A percentile compares a stretch with the other conserved stretches of the same genome.
These are phyloP conservation scores for Holothuria leucospilota DNA, from an alignment of 53 echinoderm and acorn worm genomes.

Conservation along the genomic window DNA sequence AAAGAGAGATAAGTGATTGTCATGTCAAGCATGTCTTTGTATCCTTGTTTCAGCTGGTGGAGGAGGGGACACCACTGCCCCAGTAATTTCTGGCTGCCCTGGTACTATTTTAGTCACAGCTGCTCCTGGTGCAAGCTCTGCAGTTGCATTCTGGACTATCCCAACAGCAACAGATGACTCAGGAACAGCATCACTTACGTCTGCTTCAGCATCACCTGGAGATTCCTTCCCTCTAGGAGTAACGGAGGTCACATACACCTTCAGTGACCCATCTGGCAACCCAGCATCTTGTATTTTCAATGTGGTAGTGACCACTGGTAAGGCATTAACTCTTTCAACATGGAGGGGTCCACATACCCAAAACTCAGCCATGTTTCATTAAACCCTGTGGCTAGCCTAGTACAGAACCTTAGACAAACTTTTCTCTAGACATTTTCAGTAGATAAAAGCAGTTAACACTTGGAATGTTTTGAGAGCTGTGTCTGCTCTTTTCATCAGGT, in stretches of 20 bases:
- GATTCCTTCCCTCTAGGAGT: conserved; percentile 58
- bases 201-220: conserved; percentile 53
- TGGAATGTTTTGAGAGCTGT: no score
- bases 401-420: no score
- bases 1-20: no score
- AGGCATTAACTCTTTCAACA: neutral
- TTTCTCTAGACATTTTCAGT: no score
- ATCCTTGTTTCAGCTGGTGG: neutral
- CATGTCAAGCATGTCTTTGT: no score
- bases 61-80: conserved; percentile 55
- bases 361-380: no score
- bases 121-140: conserved; percentile 52
- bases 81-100: conserved; percentile 74
- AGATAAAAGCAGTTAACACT: no score
- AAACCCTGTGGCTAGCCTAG: no score
- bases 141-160: conserved; percentile 65
- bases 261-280: conserved; percentile 61
- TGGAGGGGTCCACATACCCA: no score
- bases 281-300: conserved; percentile 61
- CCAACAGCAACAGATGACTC: conserved; percentile 79
- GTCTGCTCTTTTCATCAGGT: no score
- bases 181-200: conserved; percentile 7
- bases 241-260: conserved; percentile 65
- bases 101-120: conserved; percentile 40
- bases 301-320: conserved; percentile 41